phyloP scores from a whole-genome alignment of 2,888 invertebrate genomes.

The Hipparchia semele region DNA sequence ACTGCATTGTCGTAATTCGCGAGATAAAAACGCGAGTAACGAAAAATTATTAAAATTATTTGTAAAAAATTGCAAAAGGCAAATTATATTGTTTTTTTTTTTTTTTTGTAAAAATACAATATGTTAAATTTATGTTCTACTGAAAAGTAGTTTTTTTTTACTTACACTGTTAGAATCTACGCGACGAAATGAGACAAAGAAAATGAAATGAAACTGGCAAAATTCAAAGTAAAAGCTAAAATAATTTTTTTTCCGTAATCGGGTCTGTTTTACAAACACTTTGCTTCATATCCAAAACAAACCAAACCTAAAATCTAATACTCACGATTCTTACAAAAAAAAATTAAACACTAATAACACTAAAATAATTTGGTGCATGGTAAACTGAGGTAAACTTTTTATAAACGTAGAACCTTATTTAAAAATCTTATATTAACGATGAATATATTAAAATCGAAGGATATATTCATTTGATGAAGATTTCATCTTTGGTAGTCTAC shows the following conservation, averaged over 20 bases:
- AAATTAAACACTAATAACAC: constrained; percentile 67
- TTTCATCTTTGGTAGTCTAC: constrained; percentile 78
- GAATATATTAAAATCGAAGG: constrained; percentile 56
- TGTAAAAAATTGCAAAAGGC: no score
- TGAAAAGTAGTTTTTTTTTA: no score
- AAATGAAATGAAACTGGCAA: neutral
- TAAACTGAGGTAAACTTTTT: constrained; percentile 80
- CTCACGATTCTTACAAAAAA: constrained; percentile 48
- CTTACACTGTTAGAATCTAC: no score
- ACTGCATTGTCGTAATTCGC: no score
- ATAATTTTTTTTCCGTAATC: constrained; percentile 2
- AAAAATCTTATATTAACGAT: constrained; percentile 48
- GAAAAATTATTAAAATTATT: no score
- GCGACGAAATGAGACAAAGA: no score
- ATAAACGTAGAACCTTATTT: constrained; percentile 43
- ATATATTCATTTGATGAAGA: constrained; percentile 78
- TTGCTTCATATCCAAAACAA: constrained; percentile 19
- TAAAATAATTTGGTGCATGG: constrained; percentile 75
- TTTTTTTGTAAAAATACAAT: no score
- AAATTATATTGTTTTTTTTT: no score
- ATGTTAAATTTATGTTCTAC: no score
- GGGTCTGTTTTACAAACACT: constrained; percentile 7
- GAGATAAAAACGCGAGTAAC: no score
- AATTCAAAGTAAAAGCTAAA: neutral
- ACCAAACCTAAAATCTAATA: constrained; percentile 32